A percentile compares a stretch with the other conserved stretches of the same genome.
Conservation (phyloP, 2,113 vertebrate genomes). For the Dasypus novemcinctus region DNA sequence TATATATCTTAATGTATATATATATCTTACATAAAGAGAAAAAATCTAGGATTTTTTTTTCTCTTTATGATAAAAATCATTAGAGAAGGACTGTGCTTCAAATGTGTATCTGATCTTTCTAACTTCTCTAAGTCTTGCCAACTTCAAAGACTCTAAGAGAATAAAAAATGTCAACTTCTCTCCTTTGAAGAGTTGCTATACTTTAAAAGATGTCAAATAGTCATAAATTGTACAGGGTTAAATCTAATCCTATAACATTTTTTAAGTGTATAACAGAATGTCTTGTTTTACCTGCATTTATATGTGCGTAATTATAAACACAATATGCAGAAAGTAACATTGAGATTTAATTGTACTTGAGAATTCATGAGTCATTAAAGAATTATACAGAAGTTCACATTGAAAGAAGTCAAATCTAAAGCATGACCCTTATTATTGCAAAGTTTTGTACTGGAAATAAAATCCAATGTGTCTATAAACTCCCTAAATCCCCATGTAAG, state of each 20-base stretch:
- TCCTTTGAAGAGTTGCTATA: background rate
- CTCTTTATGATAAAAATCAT: constrained; percentile 34
- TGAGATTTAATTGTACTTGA: constrained; percentile 26
- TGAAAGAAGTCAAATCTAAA: constrained; percentile 68
- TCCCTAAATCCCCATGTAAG: constrained; percentile 61
- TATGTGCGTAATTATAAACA: constrained; percentile 37
- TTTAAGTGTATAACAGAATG: background rate
- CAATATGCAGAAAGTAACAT: background rate
- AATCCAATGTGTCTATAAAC: constrained; percentile 54
- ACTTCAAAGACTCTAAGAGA: constrained; percentile 55
- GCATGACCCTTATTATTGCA: constrained; percentile 61
- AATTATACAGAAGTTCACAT: constrained; percentile 62
- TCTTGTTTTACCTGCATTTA: constrained; percentile 31
- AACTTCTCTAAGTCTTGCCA: constrained; percentile 18
- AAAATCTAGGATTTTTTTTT: background rate
- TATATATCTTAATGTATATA: too few relatives aligned
- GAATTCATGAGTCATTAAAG: background rate
- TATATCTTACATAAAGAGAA: too few relatives aligned
- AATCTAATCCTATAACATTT: constrained; percentile 29
- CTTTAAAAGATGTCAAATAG: constrained; percentile 34
- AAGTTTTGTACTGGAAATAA: constrained; percentile 55
- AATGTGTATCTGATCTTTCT: constrained; percentile 38
- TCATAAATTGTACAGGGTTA: constrained; percentile 7
- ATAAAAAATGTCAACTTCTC: constrained; percentile 3
- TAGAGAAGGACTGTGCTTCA: constrained; percentile 41